Evolutionary conservation across 2,888 invertebrate species (phyloP).

Genomic region (Epirrhoe tristata): DNA sequence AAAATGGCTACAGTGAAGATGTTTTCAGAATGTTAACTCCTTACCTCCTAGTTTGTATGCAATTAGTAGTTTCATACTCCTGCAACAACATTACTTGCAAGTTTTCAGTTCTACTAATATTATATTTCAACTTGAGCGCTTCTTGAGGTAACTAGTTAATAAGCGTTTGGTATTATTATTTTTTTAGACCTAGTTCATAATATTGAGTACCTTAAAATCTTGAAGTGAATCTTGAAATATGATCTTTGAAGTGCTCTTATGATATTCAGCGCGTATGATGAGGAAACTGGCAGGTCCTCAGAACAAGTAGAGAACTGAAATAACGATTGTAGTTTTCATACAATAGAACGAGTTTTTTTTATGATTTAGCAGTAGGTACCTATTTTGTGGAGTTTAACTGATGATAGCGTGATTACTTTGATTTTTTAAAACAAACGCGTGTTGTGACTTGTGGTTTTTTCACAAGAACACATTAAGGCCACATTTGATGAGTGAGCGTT

Average conservation of each 20-base stretch:
- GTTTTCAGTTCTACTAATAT: slow-evolving; percentile 20
- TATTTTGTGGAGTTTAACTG: slow-evolving; percentile 20
- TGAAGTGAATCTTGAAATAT: too few species aligned
- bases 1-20: slow-evolving; percentile 9
- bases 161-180: not conserved
- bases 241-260: too few species aligned
- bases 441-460: slow-evolving; percentile 31
- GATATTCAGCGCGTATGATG: not conserved
- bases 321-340: slow-evolving; percentile 42
- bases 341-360: slow-evolving; percentile 43
- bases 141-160: not conserved
- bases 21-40: slow-evolving; percentile 16
- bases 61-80: slow-evolving; percentile 32
- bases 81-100: slow-evolving; percentile 7
- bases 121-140: not conserved
- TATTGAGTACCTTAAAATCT: too few species aligned
- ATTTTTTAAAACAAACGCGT: slow-evolving; percentile 35
- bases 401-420: slow-evolving; percentile 22
- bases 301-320: slow-evolving; percentile 14
- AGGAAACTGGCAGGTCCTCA: too few species aligned
- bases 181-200: too few species aligned
- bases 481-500: slow-evolving; percentile 30
- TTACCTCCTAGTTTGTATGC: slow-evolving; percentile 29
- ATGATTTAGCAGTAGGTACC: slow-evolving; percentile 27
- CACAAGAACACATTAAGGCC: slow-evolving; percentile 32